Base-by-base conservation (phyloP, 2,113 vertebrate genomes). In the Kryptolebias marmoratus region DNA sequence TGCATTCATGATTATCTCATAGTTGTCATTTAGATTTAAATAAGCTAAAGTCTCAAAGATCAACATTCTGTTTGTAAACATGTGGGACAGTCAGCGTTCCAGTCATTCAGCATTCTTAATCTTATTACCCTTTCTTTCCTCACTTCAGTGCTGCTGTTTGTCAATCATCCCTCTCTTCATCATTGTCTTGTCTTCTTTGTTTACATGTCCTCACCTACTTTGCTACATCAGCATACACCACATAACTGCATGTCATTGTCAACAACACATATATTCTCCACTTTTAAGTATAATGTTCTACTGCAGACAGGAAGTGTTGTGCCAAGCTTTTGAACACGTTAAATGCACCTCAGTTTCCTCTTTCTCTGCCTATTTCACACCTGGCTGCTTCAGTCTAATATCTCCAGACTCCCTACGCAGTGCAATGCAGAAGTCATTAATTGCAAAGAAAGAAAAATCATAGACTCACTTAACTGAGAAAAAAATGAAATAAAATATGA, bases 321-420 rank as follows among this genome's bases (percentile, higher is more conserved):
- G 68, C 55, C 28, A 60, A 76, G 73, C 61, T 75, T 62, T 79
- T 85, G 68, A 75, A 80, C 68, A 68, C 75, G 70, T 73, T 81
- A 76, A 88, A 81, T 71, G 75, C 65, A 36, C 67, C 45, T 53
- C 52, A 10, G 47, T 32, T 47, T 52, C 58, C 30, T 71, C 59
- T 75, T 47, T 81, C 49, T 73, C 70, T 79, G 53, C 53, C 76
- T 81, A 86, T 90, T 90, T 91, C 85, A 86, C 90, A 90, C 88
- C 85, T 90, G 83, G 71, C 71, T 87, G 81, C 81, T 54, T 77
- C 68, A 36, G 50, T 61, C 70, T 82, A 76, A 87, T 85, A 80
- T 87, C 79, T 76, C 69, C 71, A 16, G 18, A 82, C 73, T 73
- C 76, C 68, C 73, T 64, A 57, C 30, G 36, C 73, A 47, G 53